A percentile compares a stretch with the other conserved stretches of the same genome.
These are phyloP conservation scores for Hylomyscus alleni DNA, from an alignment of 2,797 vertebrate genomes.

Conservation along the genomic window DNA sequence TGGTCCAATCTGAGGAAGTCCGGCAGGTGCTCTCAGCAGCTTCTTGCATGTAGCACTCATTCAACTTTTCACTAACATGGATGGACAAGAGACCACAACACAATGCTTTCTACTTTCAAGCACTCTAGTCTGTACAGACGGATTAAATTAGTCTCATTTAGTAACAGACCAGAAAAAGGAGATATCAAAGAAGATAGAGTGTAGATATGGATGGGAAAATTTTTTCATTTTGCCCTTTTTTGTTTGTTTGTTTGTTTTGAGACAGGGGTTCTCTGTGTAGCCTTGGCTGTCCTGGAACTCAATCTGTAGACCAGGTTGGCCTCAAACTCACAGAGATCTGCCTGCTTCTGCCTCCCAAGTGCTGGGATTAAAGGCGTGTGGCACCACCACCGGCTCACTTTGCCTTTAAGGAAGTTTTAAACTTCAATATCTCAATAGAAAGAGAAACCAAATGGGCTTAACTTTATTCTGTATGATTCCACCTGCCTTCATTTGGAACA, in stretches of 20 bases:
- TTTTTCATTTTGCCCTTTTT: not conserved
- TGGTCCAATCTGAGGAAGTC: not conserved
- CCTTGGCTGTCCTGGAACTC: too few species aligned
- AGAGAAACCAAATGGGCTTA: conserved; percentile 11
- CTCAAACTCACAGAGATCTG: too few species aligned
- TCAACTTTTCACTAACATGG: not conserved
- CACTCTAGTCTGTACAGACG: not conserved
- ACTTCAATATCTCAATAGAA: not conserved
- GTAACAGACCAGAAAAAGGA: not conserved
- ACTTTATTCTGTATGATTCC: conserved; percentile 35
- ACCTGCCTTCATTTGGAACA: not conserved
- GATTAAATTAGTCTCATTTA: not conserved
- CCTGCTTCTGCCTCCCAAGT: too few species aligned
- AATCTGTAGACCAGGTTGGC: too few species aligned
- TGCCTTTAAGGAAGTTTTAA: not conserved
- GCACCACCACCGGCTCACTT: not conserved
- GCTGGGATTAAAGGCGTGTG: too few species aligned
- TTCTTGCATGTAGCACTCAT: not conserved
- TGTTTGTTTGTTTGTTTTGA: too few species aligned
- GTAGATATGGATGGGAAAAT: not conserved
- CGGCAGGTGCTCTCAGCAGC: not conserved
- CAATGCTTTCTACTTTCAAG: not conserved
- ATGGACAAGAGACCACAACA: not conserved
- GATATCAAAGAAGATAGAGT: not conserved
- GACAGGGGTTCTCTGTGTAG: too few species aligned